Evolutionary conservation across 2,888 invertebrate genomes (phyloP).

Genomic region (Mimas tiliae): DNA sequence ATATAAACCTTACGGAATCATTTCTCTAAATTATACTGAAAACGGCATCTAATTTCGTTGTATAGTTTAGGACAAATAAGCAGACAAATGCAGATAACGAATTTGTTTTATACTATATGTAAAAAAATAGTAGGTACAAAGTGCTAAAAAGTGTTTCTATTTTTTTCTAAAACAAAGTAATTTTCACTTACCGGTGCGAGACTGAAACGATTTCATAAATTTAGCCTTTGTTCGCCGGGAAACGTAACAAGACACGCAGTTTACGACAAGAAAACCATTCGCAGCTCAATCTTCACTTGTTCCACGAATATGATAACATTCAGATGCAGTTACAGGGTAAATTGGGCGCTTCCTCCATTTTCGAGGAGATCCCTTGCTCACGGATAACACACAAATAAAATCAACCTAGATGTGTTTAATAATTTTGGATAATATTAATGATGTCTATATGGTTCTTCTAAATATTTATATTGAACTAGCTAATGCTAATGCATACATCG

Average conservation of each 20-base stretch:
- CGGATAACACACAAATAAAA: constrained; percentile 41
- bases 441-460: too few species aligned
- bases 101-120: too few species aligned
- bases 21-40: too few species aligned
- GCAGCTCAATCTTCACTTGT: constrained; percentile 79
- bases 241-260: constrained; percentile 71
- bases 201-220: constrained; percentile 60
- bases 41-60: too few species aligned
- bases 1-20: too few species aligned
- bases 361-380: constrained; percentile 50
- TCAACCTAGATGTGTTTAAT: constrained; percentile 52
- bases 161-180: constrained; percentile 16
- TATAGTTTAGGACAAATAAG: too few species aligned
- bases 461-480: too few species aligned
- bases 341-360: constrained; percentile 72
- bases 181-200: constrained; percentile 49
- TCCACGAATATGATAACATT: constrained; percentile 76
- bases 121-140: neutral
- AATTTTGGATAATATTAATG: too few species aligned
- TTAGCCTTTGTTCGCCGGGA: constrained; percentile 52
- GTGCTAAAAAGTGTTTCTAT: neutral
- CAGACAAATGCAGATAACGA: too few species aligned
- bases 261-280: constrained; percentile 70
- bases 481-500: too few species aligned
- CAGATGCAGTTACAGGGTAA: constrained; percentile 76